These are phyloP conservation scores for Drosophila fulvimacula DNA, from an alignment of 2,888 invertebrate species.

Conservation along the genomic window DNA sequence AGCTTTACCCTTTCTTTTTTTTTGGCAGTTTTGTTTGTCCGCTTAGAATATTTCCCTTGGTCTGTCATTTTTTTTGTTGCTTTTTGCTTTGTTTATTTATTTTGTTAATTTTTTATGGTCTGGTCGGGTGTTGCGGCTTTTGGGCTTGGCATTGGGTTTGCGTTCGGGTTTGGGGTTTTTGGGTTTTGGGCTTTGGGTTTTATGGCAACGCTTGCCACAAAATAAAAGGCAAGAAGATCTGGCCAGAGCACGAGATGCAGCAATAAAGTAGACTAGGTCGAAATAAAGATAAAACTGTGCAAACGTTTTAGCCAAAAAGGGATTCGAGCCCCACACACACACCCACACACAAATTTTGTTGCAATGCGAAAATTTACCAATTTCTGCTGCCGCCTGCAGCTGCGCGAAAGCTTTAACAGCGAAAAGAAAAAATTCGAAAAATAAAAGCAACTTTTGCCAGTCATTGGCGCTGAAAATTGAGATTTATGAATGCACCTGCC, in stretches of 20 bases:
- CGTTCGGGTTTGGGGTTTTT: neutral
- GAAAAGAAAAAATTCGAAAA: conserved; percentile 28
- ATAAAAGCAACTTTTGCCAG: conserved; percentile 63
- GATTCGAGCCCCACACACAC: neutral
- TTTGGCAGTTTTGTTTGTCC: conserved; percentile 27
- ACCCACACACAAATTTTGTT: conserved; percentile 9
- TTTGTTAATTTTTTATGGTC: conserved; percentile 78
- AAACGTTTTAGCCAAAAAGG: conserved; percentile 52
- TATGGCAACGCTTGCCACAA: conserved; percentile 78
- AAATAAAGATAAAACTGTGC: conserved; percentile 75
- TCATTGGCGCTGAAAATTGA: conserved; percentile 74
- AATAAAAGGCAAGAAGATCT: conserved; percentile 74
- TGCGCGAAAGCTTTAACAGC: conserved; percentile 36
- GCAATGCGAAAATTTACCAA: conserved; percentile 49
- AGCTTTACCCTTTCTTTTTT: conserved; percentile 51
- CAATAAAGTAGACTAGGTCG: conserved; percentile 79
- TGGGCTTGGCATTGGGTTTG: conserved; percentile 25
- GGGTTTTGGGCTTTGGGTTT: conserved; percentile 35
- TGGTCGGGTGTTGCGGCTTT: conserved; percentile 53
- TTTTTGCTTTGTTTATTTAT: conserved; percentile 49
- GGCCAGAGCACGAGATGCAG: conserved; percentile 47
- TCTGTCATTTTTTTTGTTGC: conserved; percentile 9
- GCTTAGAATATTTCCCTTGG: conserved; percentile 71
- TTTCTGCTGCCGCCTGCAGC: conserved; percentile 39
- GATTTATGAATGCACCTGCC: conserved; percentile 73